Conservation (phyloP, 1,140 invertebrate species). For the Bombus consobrinus region DNA sequence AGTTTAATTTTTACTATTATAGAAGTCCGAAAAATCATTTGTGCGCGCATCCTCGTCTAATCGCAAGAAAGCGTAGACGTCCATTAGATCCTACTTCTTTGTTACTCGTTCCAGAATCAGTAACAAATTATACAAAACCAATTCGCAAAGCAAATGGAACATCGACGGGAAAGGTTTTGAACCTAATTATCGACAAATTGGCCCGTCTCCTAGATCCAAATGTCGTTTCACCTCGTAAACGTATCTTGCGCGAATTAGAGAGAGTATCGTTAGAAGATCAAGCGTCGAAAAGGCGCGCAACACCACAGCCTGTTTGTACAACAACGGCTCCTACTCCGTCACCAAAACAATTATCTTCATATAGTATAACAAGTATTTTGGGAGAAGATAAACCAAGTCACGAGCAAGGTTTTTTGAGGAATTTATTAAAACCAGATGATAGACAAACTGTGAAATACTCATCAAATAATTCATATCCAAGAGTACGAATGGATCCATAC, state of each 20-base stretch:
- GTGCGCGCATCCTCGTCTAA: slow-evolving; percentile 80
- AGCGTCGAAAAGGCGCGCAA: slow-evolving; percentile 79
- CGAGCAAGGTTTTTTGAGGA: slow-evolving; percentile 80
- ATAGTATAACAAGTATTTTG: slow-evolving; percentile 90
- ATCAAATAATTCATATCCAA: slow-evolving; percentile 76
- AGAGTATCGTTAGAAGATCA: slow-evolving; percentile 88
- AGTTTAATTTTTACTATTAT: slow-evolving; percentile 89
- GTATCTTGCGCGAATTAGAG: slow-evolving; percentile 89
- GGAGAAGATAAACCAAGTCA: slow-evolving; percentile 82
- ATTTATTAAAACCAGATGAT: slow-evolving; percentile 80
- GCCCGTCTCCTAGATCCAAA: slow-evolving; percentile 81
- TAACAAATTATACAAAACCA: slow-evolving; percentile 79
- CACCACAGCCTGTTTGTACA: slow-evolving; percentile 74
- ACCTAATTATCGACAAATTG: slow-evolving; percentile 81
- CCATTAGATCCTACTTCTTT: slow-evolving; percentile 82
- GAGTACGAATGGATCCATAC: slow-evolving; percentile 77
- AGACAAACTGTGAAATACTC: slow-evolving; percentile 79
- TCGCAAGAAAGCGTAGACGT: slow-evolving; percentile 85
- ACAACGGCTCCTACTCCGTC: slow-evolving; percentile 73
- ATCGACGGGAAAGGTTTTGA: slow-evolving; percentile 74
- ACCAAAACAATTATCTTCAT: slow-evolving; percentile 86
- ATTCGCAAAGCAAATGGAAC: slow-evolving; percentile 70
- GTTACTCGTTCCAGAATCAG: slow-evolving; percentile 77
- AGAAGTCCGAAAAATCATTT: slow-evolving; percentile 82
- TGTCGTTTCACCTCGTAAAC: slow-evolving; percentile 88